Base-by-base conservation (phyloP, 1,140 invertebrate species). In the Apolygus lucorum region DNA sequence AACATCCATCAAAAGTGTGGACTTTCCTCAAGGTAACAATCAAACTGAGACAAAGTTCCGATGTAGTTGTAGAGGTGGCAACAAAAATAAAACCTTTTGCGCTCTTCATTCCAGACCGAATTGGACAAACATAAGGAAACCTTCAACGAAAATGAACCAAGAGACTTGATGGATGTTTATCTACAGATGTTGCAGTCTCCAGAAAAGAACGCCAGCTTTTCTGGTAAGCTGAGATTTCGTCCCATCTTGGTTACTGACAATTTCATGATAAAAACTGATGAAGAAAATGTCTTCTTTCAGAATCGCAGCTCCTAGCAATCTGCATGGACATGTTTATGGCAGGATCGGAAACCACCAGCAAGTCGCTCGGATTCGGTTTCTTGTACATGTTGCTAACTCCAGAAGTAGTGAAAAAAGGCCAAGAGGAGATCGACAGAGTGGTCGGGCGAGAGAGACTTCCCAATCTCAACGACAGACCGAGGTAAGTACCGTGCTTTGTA, bases 111-210 rank as follows among this genome's bases (percentile, higher is more conserved):
- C n/a, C 70, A 85, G 75, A 82, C 85, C 22, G 90, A 92, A 77
- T 80, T 95, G 8, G 79, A 87, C 54, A 84, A 84, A 70, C 92
- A 95, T 76, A 88, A 90, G 70, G 78, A 82, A 42, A 85, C 83
- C 0, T 89, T 89, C 71, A 79, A 84, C 70, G 74, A 80, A 72
- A 73, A 83, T 25, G 83, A 86, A 52, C 86, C 88, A 1, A 82
- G 88, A 66, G 91, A 95, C 79, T 86, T 95, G 22, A 93, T 95
- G 84, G 92, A 95, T 74, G 86, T 87, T 8, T 95, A 93, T 76
- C 79, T 95, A 21, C 82, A 89, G 75, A 84, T 85, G 67, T 76
- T 90, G 63, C 79, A 83, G 66, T 82, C 82, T 8, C 78, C 78
- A 70, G 75, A 72, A 65, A 75, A 27, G 59, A 78, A 72, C 70